Evolutionary conservation across 2,113 vertebrate genomes (phyloP).

Genomic region (Lepisosteus oculatus): DNA sequence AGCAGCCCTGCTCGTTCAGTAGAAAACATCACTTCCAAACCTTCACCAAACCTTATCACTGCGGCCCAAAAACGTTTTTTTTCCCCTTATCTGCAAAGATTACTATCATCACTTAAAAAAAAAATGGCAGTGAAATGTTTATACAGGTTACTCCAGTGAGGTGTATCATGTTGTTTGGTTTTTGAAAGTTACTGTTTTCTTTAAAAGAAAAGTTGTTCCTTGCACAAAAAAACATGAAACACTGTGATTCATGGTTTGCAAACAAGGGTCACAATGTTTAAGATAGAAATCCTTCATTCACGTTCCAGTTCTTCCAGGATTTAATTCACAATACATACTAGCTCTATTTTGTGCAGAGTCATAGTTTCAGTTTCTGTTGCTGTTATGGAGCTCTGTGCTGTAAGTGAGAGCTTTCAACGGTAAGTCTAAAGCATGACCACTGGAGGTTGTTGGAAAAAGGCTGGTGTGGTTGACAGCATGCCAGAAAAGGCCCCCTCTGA

Average conservation of each 20-base stretch:
- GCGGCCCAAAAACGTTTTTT: too few relatives aligned
- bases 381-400: slow-evolving; percentile 18
- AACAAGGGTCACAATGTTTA: background rate
- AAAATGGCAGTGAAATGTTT: too few relatives aligned
- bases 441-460: slow-evolving; percentile 32
- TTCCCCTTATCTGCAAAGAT: too few relatives aligned
- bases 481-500: slow-evolving; percentile 16
- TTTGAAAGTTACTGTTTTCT: too few relatives aligned
- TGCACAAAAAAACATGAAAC: background rate
- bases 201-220: too few relatives aligned
- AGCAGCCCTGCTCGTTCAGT: too few relatives aligned
- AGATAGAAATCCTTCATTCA: slow-evolving; percentile 31
- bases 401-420: slow-evolving; percentile 25
- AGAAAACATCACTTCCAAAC: too few relatives aligned
- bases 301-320: slow-evolving; percentile 18
- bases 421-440: slow-evolving; percentile 24
- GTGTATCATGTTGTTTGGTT: too few relatives aligned
- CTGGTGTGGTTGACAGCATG: slow-evolving; percentile 22
- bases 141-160: too few relatives aligned
- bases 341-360: slow-evolving; percentile 24
- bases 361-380: slow-evolving; percentile 39
- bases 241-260: slow-evolving; percentile 5
- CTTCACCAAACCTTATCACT: too few relatives aligned
- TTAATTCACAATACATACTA: background rate
- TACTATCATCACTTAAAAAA: too few relatives aligned